These are phyloP conservation scores for Cephonodes hylas DNA, from an alignment of 2,888 invertebrate genomes.

Conservation along the genomic window DNA sequence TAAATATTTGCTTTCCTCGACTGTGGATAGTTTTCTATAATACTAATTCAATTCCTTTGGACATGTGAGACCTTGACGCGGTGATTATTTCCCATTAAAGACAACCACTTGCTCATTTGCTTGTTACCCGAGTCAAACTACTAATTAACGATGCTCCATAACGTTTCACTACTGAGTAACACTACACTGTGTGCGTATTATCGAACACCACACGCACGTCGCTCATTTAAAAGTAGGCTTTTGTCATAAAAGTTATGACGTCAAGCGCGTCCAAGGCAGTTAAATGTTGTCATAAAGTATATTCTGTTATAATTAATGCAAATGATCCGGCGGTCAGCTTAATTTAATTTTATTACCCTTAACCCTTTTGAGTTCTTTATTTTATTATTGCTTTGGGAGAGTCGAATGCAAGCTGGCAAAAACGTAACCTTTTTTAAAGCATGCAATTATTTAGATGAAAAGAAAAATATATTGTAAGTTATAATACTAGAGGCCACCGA, in stretches of 20 bases:
- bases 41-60: too few relatives aligned
- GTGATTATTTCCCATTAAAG: too few relatives aligned
- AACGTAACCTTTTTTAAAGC: too few relatives aligned
- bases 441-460: too few relatives aligned
- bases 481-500: too few relatives aligned
- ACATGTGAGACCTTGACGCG: too few relatives aligned
- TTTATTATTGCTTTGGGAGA: too few relatives aligned
- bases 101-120: too few relatives aligned
- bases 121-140: too few relatives aligned
- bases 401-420: neutral
- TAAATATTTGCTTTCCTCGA: too few relatives aligned
- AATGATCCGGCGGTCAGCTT: neutral
- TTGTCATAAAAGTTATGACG: slow-evolving; percentile 30
- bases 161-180: neutral
- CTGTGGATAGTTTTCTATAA: too few relatives aligned
- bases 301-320: neutral
- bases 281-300: slow-evolving; percentile 26
- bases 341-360: neutral
- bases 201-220: neutral
- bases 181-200: neutral
- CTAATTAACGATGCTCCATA: neutral
- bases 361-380: neutral
- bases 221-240: slow-evolving; percentile 13
- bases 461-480: too few relatives aligned
- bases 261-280: slow-evolving; percentile 14